Evolutionary conservation across 2,888 invertebrate species (phyloP), one percentile per base, ranked within the genome.

Genomic region (Opisthograptis luteolata): DNA sequence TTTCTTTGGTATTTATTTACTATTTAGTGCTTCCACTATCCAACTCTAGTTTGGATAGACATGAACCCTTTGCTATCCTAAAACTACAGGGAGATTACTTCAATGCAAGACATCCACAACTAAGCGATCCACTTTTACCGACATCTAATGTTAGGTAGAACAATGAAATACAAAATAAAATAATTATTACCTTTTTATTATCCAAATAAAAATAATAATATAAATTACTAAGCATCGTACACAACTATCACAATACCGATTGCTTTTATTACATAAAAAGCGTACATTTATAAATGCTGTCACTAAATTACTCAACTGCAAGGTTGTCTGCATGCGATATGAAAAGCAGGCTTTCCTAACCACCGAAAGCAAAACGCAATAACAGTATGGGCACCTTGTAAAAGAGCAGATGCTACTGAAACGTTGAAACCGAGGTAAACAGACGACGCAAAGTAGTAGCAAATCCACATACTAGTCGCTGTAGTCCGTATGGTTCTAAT

Each of bases 191-290:
- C 81, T 67, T 86, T 86, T 87, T 87, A 88, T 89, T 87, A 75
- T 78, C 70, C 68, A 81, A 84, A 85, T 80, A 82, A 77, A 73
- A 75, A 73, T 73, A 75, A 73, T 73, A 72, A 78, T 81, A 83
- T 79, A 82, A 84, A 79, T 83, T 81, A 66, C 79, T 80, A 85
- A 84, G 84, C 86, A 83, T 86, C 82, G 71, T 83, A 87, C 84
- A 84, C 82, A 73, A 81, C 81, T 87, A 89, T 87, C 87, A 88
- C 88, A 88, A 83, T 84, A 83, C 81, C 77, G 70, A 71, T 72
- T 73, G 50, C 54, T 51, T 60, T 55, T 58, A 39, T 58, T 58
- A 60, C 53, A 58, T 41, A 49, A 52, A 54, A 61, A 58, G 61
- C 58, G 48, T 54, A 62, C 48, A 58, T 37, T 58, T 42, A 59